These are phyloP conservation scores for Buathra laborator DNA, from an alignment of 2,888 invertebrate species.

Conservation along the genomic window DNA sequence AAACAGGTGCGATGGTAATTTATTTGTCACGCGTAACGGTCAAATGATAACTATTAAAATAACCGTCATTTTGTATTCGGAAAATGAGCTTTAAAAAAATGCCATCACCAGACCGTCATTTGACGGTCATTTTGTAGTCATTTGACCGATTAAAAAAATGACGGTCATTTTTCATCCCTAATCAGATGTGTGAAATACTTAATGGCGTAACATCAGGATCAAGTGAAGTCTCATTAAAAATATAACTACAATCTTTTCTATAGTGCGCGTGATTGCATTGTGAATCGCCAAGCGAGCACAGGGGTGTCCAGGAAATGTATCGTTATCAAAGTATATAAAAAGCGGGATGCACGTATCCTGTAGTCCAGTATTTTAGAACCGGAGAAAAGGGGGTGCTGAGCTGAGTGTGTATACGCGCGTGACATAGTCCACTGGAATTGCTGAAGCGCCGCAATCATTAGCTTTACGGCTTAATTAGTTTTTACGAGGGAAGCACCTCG, in stretches of 20 bases:
- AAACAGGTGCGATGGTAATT: too few relatives aligned
- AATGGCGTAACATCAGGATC: neutral
- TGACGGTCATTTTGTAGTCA: too few relatives aligned
- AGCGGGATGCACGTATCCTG: neutral
- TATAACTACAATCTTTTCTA: neutral
- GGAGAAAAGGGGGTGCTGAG: neutral
- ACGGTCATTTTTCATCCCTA: too few relatives aligned
- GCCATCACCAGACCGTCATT: too few relatives aligned
- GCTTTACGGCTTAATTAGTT: constrained; percentile 52
- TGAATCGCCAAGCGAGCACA: neutral
- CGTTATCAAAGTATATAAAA: constrained; percentile 25
- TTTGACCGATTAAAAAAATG: too few relatives aligned
- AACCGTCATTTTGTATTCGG: too few relatives aligned
- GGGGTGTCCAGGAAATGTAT: constrained; percentile 12
- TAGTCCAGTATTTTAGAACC: neutral
- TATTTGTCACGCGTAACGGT: too few relatives aligned
- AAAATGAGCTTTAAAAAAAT: too few relatives aligned
- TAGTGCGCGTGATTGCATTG: neutral
- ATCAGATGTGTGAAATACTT: neutral
- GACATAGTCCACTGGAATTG: neutral
- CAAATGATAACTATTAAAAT: too few relatives aligned
- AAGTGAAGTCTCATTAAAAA: neutral
- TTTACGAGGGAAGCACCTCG: constrained; percentile 44
- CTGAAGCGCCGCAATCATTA: constrained; percentile 45
- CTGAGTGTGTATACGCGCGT: neutral